Base-by-base conservation (phyloP, 2,888 invertebrate genomes). In the Amphimallon solstitiale region DNA sequence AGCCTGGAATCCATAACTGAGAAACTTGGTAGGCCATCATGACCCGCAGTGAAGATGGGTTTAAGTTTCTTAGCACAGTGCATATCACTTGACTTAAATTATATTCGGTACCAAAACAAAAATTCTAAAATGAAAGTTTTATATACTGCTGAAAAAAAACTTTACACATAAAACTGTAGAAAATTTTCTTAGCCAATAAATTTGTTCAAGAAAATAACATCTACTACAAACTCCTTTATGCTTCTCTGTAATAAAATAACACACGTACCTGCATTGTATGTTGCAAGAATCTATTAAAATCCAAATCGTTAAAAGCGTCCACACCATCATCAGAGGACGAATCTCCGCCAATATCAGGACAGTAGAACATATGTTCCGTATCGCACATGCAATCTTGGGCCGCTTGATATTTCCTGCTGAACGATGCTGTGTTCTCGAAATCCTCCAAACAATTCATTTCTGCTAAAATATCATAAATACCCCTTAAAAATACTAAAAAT, bases 311-410 rank as follows among this genome's bases (percentile, higher is more conserved):
- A 12, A 86, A 80, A 15, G 80, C 73, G 35, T 82, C 79, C 56
- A 79, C 70, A 21, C 70, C 70, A 1, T 79, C 72, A 37, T 78
- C 74, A 17, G 78, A 77, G 2, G 69, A 72, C 10, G 77, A 64
- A 15, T 84, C 80, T 17, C 83, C 81, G 21, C 84, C 78, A 43
- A 84, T 84, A 1, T 87, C 87, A 0, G 93, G 91, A 80, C 98
- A 98, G 80, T 92, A 92, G 80, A 96, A 92, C 95, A 96, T 98
- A 83, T 99, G 98, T 78, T 99, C 98, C 10, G 92, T 91, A 80
- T 99, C 99, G 75, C 99, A 99, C 89, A 98, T 95, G 81, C 99
- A 99, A 68, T 95, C 92, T 82, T 97, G 96, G 1, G 93, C 88
- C 34, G 92, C 90, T 81, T 97, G 95, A 82, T 94, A 98, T 76